Percentiles rank a stretch among this genome's conserved stretches.
phyloP scores from a whole-genome alignment of 2,888 invertebrate genomes.

The Magallana nippona region DNA sequence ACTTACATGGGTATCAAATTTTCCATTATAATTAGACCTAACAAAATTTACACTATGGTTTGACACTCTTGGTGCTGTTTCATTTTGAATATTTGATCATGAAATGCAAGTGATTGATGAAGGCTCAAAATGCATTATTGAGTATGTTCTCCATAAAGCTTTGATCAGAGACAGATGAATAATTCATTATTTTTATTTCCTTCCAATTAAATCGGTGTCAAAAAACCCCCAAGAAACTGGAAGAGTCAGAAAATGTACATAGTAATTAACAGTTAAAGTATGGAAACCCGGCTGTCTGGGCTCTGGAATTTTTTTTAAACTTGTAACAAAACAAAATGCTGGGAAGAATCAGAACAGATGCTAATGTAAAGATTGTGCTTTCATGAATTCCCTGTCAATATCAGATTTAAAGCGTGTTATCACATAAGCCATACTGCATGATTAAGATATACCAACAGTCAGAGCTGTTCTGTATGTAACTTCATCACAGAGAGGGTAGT shows the following conservation, averaged over 20 bases:
- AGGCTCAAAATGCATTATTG: neutral
- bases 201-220: no score
- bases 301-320: neutral
- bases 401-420: neutral
- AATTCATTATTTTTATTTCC: neutral
- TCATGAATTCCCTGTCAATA: neutral
- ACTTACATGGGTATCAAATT: no score
- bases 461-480: neutral
- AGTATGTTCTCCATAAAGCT: neutral
- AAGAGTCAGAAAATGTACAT: no score
- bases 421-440: neutral
- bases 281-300: no score
- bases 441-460: constrained; percentile 4
- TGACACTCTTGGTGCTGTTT: neutral
- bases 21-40: neutral
- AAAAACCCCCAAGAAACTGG: no score
- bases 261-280: no score
- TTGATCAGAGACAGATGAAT: neutral
- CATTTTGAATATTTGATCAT: neutral
- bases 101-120: neutral
- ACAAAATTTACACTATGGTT: neutral
- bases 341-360: constrained; percentile 1
- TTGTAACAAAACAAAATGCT: neutral
- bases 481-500: neutral
- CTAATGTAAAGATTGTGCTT: neutral